Conservation (phyloP, 2,888 invertebrate genomes). For the Halictus ligatus region DNA sequence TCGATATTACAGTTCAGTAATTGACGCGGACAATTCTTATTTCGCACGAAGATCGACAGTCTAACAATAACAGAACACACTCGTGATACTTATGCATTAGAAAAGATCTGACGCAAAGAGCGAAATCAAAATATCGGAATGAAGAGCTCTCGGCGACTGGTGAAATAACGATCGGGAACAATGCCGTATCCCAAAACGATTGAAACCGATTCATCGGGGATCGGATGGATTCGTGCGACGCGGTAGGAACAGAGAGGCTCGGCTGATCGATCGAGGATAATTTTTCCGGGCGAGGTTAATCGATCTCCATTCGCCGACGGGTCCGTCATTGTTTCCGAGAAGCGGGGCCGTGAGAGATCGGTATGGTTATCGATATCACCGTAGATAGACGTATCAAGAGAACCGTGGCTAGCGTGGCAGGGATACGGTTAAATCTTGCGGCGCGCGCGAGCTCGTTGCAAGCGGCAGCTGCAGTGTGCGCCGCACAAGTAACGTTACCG, state of each 20-base stretch:
- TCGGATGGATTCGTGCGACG: background rate
- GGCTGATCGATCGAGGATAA: constrained; percentile 17
- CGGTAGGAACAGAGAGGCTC: background rate
- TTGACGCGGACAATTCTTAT: background rate
- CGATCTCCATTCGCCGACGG: constrained; percentile 26
- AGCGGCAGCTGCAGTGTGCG: constrained; percentile 59
- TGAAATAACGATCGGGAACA: constrained; percentile 12
- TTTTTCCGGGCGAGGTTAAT: constrained; percentile 42
- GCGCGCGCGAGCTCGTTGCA: constrained; percentile 50
- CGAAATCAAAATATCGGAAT: background rate
- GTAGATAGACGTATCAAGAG: constrained; percentile 62
- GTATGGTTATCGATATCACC: constrained; percentile 66
- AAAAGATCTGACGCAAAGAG: background rate
- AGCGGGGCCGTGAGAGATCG: constrained; percentile 46
- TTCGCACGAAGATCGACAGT: too few relatives aligned
- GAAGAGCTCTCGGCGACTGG: background rate
- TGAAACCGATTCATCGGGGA: constrained; percentile 29
- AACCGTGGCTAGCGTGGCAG: constrained; percentile 49
- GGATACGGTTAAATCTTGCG: constrained; percentile 68
- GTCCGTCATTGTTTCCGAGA: constrained; percentile 56
- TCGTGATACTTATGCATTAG: background rate
- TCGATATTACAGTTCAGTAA: too few relatives aligned
- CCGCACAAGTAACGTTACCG: constrained; percentile 56
- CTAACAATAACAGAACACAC: background rate
- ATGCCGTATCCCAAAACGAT: constrained; percentile 21